Evolutionary conservation across 2,113 vertebrate species (phyloP).

Genomic region (Microtus montanus): DNA sequence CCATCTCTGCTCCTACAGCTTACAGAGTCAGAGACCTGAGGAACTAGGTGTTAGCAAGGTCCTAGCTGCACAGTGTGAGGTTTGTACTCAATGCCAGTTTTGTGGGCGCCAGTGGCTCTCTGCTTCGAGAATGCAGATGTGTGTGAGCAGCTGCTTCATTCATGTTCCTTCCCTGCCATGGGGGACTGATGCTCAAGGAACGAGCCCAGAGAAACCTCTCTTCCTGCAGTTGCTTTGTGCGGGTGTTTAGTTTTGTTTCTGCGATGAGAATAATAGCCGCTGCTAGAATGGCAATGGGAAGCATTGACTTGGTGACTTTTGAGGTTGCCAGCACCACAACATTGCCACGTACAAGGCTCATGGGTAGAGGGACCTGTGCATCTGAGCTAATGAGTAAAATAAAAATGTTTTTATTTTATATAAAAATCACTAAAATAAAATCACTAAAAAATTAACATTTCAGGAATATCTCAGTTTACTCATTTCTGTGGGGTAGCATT

Average conservation of each 20-base stretch:
- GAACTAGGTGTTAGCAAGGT: too few species aligned
- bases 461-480: background rate
- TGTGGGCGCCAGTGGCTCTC: background rate
- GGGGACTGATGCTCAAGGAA: background rate
- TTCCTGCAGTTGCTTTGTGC: background rate
- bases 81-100: too few species aligned
- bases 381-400: background rate
- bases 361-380: too few species aligned
- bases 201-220: background rate
- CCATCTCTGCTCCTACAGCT: fast-evolving
- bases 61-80: too few species aligned
- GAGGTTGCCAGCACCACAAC: background rate
- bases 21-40: too few species aligned
- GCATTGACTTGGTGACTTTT: background rate
- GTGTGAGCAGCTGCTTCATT: too few species aligned
- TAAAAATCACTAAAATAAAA: background rate
- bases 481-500: background rate
- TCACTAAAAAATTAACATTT: background rate
- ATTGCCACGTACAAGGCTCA: background rate
- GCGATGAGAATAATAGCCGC: background rate
- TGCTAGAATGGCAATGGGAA: background rate
- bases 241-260: background rate
- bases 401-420: too few species aligned
- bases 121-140: background rate
- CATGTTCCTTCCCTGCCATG: too few species aligned